Conservation (phyloP, 2,888 invertebrate species). For the Lasioglossum morio region DNA sequence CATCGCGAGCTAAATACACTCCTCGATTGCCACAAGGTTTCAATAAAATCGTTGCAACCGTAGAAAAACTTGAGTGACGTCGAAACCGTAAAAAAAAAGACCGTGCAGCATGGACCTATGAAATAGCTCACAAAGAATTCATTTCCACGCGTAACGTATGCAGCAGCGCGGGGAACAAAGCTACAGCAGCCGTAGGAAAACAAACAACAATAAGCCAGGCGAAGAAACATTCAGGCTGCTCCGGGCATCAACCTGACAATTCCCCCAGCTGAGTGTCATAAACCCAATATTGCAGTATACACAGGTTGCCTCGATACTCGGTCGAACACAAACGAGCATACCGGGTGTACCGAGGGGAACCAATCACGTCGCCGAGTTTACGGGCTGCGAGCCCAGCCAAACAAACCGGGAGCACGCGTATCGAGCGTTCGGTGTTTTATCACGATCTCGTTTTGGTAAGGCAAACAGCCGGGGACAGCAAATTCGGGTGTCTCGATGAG, state of each 20-base stretch:
- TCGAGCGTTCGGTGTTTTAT: background rate
- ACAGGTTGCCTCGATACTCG: background rate
- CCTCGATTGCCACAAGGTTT: background rate
- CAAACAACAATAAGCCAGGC: background rate
- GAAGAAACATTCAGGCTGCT: background rate
- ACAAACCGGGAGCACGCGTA: background rate
- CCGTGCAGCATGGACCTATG: background rate
- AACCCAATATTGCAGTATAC: background rate
- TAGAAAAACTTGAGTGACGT: too few relatives aligned
- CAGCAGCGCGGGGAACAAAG: background rate
- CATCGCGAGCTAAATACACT: background rate
- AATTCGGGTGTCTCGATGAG: constrained; percentile 6
- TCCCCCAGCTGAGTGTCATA: background rate
- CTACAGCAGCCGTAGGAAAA: background rate
- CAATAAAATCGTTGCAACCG: background rate
- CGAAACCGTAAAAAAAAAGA: background rate
- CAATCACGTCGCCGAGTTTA: background rate
- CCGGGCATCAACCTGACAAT: background rate
- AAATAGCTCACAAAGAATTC: background rate
- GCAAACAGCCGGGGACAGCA: background rate
- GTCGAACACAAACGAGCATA: background rate
- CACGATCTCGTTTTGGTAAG: background rate
- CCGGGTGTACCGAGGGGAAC: background rate
- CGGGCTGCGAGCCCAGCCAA: background rate
- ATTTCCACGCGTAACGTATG: background rate